Percentiles rank a stretch among this genome's conserved stretches.
Evolutionary conservation across 2,888 invertebrate species (phyloP).

Genomic region (Ypsolopha sequella): DNA sequence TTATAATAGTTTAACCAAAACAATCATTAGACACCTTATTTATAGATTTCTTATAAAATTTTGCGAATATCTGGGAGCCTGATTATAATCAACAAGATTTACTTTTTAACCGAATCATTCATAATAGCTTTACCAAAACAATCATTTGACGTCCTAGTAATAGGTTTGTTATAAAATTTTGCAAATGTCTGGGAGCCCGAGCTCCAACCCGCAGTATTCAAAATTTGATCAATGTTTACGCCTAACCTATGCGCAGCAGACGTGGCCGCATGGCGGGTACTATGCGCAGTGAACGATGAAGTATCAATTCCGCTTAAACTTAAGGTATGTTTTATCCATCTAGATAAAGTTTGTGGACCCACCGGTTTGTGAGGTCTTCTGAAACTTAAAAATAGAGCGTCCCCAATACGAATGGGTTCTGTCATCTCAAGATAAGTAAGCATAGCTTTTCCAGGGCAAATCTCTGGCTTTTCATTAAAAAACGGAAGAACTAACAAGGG

Average conservation of each 20-base stretch:
- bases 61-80: no score
- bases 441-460: conserved; percentile 9
- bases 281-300: conserved; percentile 13
- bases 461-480: conserved; percentile 1
- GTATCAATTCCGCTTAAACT: conserved; percentile 12
- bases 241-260: conserved; percentile 13
- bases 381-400: conserved; percentile 12
- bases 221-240: conserved; percentile 11
- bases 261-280: conserved; percentile 13
- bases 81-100: no score
- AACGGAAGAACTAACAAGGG: not conserved
- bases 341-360: conserved; percentile 11
- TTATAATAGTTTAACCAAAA: no score
- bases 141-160: not conserved
- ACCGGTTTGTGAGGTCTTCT: conserved; percentile 12
- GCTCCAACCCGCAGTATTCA: conserved; percentile 6
- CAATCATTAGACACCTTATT: no score
- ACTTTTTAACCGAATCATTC: no score
- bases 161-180: no score
- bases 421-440: conserved; percentile 5
- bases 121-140: no score
- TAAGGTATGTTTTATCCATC: conserved; percentile 15
- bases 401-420: not conserved
- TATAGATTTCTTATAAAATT: no score
- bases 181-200: no score